phyloP scores from a whole-genome alignment of 2,113 vertebrate species.

The Pelodiscus sinensis region DNA sequence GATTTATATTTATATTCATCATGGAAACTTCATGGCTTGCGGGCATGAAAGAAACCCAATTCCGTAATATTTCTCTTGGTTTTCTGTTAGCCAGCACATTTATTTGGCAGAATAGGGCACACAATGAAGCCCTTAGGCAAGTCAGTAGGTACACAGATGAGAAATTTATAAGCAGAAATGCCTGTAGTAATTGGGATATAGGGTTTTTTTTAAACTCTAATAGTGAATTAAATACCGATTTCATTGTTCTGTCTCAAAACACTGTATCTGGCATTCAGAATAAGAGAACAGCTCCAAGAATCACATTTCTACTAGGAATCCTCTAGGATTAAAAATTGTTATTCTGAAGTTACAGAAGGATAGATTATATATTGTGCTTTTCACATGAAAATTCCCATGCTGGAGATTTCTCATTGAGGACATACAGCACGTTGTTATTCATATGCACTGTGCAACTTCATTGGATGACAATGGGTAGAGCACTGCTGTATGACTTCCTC shows the following conservation, averaged over 20 bases:
- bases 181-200: slow-evolving; percentile 8
- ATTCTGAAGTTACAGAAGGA: slow-evolving; percentile 53
- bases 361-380: slow-evolving; percentile 29
- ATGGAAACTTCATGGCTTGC: slow-evolving; percentile 50
- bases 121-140: not conserved
- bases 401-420: slow-evolving; percentile 21
- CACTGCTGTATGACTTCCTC: not conserved
- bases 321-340: slow-evolving; percentile 27
- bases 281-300: slow-evolving; percentile 30
- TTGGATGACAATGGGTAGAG: not conserved
- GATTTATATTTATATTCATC: slow-evolving; percentile 72
- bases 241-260: slow-evolving; percentile 31
- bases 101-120: not conserved
- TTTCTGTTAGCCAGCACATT: slow-evolving; percentile 15
- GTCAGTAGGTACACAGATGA: slow-evolving; percentile 29
- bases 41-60: slow-evolving; percentile 56
- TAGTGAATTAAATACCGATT: slow-evolving; percentile 30
- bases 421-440: slow-evolving; percentile 12
- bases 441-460: not conserved
- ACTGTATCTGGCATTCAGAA: slow-evolving; percentile 9
- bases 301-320: slow-evolving; percentile 25
- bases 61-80: slow-evolving; percentile 10
- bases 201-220: not conserved
- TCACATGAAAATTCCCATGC: slow-evolving; percentile 12
- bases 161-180: slow-evolving; percentile 28